Percentiles rank a stretch among this genome's conserved stretches.
phyloP scores from a whole-genome alignment of 2,888 invertebrate species.

The Acholoe squamosa region DNA sequence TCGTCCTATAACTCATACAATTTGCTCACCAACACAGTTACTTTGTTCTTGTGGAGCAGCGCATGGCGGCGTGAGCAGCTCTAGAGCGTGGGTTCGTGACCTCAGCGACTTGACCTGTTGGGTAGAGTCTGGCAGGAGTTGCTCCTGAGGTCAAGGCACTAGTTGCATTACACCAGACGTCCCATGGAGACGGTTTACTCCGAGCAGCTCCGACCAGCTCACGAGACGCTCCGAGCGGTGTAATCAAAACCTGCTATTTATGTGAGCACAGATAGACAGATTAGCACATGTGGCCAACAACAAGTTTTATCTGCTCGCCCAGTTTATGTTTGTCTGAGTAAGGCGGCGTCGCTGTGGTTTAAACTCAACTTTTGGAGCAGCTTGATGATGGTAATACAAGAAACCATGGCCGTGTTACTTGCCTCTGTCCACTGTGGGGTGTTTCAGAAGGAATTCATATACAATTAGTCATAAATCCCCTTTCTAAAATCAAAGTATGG shows the following conservation, averaged over 20 bases:
- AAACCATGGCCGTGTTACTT: conserved; percentile 8
- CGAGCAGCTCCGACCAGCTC: conserved; percentile 28
- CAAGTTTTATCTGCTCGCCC: conserved; percentile 33
- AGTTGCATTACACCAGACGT: conserved; percentile 44
- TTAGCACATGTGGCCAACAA: conserved; percentile 59
- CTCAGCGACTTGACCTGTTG: conserved; percentile 39
- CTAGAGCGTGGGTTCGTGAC: conserved; percentile 34
- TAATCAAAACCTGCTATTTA: conserved; percentile 59
- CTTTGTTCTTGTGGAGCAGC: neutral
- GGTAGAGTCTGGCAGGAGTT: neutral
- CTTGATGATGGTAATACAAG: conserved; percentile 22
- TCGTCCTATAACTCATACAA: neutral
- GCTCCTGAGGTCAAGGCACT: conserved; percentile 41
- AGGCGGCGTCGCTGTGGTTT: neutral
- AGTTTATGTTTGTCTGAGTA: conserved; percentile 54
- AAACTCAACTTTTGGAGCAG: neutral
- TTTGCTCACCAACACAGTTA: neutral
- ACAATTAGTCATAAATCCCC: no score
- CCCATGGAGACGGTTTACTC: conserved; percentile 17
- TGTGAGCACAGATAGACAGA: conserved; percentile 54
- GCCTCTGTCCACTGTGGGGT: no score
- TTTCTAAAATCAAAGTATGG: no score
- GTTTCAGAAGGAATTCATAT: no score
- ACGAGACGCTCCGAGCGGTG: conserved; percentile 26
- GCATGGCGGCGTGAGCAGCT: neutral